Evolutionary conservation across 2,113 vertebrate genomes (phyloP).

Genomic region (Andinoacara biseriatus): DNA sequence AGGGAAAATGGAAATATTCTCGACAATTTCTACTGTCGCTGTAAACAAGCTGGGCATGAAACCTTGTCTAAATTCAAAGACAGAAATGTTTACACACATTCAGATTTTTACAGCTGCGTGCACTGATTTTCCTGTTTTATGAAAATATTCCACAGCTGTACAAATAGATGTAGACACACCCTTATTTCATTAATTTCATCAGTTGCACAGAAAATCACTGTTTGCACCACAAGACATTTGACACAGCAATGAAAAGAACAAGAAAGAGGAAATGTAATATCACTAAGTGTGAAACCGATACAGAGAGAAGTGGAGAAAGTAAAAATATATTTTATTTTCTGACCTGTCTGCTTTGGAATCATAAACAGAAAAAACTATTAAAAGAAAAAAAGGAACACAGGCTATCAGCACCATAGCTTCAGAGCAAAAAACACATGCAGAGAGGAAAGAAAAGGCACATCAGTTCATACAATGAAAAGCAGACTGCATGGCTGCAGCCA

Average conservation of each 20-base stretch:
- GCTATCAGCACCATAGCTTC: not conserved
- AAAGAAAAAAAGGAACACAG: not conserved
- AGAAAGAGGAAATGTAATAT: not conserved
- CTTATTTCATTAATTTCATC: slow-evolving; percentile 4
- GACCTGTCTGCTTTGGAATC: not conserved
- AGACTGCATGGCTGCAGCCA: not conserved
- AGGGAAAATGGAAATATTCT: not conserved
- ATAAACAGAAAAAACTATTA: not conserved
- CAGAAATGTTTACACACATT: not conserved
- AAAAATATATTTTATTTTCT: not conserved
- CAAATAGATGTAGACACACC: not conserved
- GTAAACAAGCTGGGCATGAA: not conserved
- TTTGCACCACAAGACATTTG: not conserved
- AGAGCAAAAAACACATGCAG: not conserved
- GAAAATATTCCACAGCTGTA: not conserved
- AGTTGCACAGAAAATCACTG: slow-evolving; percentile 2
- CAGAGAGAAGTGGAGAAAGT: not conserved
- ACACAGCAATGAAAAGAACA: not conserved
- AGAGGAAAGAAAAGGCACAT: not conserved
- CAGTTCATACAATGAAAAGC: not conserved
- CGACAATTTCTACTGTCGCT: not conserved
- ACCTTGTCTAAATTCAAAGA: not conserved
- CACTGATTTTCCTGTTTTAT: not conserved
- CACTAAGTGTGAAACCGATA: not conserved
- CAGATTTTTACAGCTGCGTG: not conserved